phyloP scores from a whole-genome alignment of 2,797 vertebrate species.

The Champsocephalus esox region DNA sequence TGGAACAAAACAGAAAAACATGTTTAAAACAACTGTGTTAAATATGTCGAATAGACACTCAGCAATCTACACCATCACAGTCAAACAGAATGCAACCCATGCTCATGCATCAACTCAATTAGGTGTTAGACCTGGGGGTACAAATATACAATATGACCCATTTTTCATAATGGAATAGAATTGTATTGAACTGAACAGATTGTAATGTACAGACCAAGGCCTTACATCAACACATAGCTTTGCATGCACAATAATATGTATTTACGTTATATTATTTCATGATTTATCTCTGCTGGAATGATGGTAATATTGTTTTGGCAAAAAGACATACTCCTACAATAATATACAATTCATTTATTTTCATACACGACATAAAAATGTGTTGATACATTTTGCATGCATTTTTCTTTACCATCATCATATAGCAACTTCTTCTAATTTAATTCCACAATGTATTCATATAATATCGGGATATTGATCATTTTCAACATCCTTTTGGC shows the following conservation, averaged over 20 bases:
- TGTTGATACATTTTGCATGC: no score
- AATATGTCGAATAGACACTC: slow-evolving; percentile 40
- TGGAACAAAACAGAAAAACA: slow-evolving; percentile 76
- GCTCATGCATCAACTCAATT: slow-evolving; percentile 44
- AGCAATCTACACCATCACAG: slow-evolving; percentile 1
- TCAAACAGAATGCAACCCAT: slow-evolving; percentile 16
- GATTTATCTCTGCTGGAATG: no score
- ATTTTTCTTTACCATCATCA: no score
- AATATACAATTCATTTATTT: no score
- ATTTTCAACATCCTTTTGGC: no score
- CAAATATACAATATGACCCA: slow-evolving; percentile 5
- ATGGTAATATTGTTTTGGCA: no score
- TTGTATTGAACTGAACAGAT: background rate
- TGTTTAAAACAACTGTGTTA: slow-evolving; percentile 75
- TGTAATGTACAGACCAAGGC: background rate
- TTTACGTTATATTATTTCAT: background rate
- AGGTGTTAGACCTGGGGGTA: slow-evolving; percentile 4
- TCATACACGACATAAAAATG: no score
- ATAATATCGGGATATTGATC: no score
- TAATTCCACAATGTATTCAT: no score
- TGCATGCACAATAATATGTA: slow-evolving; percentile 2
- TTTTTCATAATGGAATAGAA: slow-evolving; percentile 3
- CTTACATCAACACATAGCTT: slow-evolving; percentile 13
- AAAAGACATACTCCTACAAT: no score
- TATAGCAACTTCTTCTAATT: no score